A percentile compares a stretch with the other conserved stretches of the same genome.
These are phyloP conservation scores for Hirudinaria manillensis DNA, from an alignment of 2,888 invertebrate genomes.

Conservation along the genomic window DNA sequence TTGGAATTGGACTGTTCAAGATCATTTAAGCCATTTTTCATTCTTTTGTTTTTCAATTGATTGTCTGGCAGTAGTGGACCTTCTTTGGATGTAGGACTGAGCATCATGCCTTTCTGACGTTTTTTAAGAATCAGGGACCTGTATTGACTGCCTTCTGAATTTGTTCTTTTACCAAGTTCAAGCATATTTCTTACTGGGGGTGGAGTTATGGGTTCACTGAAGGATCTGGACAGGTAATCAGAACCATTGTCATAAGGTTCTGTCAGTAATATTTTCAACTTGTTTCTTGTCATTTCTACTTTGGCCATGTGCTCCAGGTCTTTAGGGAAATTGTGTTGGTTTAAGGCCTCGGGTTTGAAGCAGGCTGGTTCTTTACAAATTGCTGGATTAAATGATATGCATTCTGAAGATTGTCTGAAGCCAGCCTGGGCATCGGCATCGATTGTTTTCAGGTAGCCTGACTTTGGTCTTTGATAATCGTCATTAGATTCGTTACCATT, in stretches of 20 bases:
- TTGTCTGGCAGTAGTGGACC: background rate
- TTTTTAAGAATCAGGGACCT: constrained; percentile 10
- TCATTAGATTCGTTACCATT: background rate
- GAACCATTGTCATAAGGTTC: background rate
- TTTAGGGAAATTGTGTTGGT: background rate
- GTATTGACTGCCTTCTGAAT: constrained; percentile 20
- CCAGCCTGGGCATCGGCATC: background rate
- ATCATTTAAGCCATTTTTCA: background rate
- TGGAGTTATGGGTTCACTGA: constrained; percentile 20
- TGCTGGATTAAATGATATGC: background rate
- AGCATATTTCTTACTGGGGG: background rate
- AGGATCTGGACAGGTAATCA: background rate
- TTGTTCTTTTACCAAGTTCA: constrained; percentile 13
- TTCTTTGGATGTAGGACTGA: constrained; percentile 10
- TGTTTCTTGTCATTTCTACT: constrained; percentile 17
- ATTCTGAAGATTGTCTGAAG: background rate
- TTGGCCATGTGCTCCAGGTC: constrained; percentile 3
- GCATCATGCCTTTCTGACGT: constrained; percentile 6
- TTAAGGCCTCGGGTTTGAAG: too few species aligned
- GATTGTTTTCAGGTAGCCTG: background rate
- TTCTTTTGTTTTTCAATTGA: background rate
- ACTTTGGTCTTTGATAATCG: background rate
- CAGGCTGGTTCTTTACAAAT: too few species aligned
- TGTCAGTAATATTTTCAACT: background rate
- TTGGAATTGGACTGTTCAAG: background rate